These are phyloP conservation scores for Pantelozetes paolii DNA, from an alignment of 2,888 invertebrate species.

Conservation along the genomic window DNA sequence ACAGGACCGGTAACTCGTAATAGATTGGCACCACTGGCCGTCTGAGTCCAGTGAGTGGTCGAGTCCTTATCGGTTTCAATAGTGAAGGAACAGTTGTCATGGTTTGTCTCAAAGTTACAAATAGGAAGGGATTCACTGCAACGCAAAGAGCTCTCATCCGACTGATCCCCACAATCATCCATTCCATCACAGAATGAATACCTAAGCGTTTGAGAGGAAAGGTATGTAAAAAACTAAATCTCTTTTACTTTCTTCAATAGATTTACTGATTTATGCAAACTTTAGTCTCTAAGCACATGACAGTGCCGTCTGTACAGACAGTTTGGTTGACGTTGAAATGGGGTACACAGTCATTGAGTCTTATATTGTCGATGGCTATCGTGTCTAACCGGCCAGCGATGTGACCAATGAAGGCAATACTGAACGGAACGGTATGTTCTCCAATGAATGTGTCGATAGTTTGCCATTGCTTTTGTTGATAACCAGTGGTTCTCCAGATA, in stretches of 20 bases:
- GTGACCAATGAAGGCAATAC: not conserved
- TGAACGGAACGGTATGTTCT: not conserved
- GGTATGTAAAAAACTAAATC: no score
- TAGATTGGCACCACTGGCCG: not conserved
- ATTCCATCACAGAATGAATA: constrained; percentile 17
- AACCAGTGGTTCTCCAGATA: not conserved
- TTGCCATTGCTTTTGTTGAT: not conserved
- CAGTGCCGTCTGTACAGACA: not conserved
- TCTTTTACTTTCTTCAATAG: no score
- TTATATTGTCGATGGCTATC: not conserved
- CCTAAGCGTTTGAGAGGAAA: not conserved
- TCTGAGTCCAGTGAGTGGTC: not conserved
- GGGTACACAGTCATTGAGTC: not conserved
- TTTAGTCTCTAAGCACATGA: not conserved
- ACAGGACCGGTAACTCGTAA: not conserved
- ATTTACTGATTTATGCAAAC: constrained; percentile 26
- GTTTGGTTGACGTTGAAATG: no score
- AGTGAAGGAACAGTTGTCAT: not conserved
- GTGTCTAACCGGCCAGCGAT: no score
- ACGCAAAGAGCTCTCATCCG: constrained; percentile 8
- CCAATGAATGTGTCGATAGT: not conserved
- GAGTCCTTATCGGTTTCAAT: constrained; percentile 1
- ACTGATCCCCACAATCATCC: constrained; percentile 30
- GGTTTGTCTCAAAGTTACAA: not conserved
- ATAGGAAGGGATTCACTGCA: not conserved